Conservation (phyloP, 2,797 vertebrate species). For the Epinephelus malabaricus region DNA sequence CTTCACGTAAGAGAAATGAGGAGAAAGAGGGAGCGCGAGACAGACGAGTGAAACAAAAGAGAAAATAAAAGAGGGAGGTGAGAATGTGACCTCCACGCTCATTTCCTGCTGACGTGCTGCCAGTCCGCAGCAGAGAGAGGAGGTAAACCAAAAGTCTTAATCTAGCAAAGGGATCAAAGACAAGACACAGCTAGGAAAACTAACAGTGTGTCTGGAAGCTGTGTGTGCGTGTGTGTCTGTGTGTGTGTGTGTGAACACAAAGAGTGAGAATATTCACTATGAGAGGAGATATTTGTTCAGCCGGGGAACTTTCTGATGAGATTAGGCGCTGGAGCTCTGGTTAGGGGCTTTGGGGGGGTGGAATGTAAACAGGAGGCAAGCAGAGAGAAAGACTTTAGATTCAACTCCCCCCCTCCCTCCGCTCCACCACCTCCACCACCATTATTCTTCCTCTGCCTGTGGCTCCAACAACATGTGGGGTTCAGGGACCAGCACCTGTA, state of each 20-base stretch:
- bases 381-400: slow-evolving; percentile 47
- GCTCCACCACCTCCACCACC: not conserved
- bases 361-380: slow-evolving; percentile 77
- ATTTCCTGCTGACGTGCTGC: slow-evolving; percentile 27
- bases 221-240: slow-evolving; percentile 12
- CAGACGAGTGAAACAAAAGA: slow-evolving; percentile 17
- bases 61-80: slow-evolving; percentile 37
- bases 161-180: slow-evolving; percentile 13
- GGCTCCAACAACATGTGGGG: slow-evolving; percentile 17
- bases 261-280: slow-evolving; percentile 58
- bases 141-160: slow-evolving; percentile 21
- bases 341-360: slow-evolving; percentile 60
- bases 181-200: slow-evolving; percentile 13
- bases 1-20: slow-evolving; percentile 31
- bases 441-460: slow-evolving; percentile 36
- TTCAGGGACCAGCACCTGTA: not conserved
- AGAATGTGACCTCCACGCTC: slow-evolving; percentile 12
- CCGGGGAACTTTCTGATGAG: slow-evolving; percentile 73
- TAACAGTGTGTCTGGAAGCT: slow-evolving; percentile 1
- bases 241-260: slow-evolving; percentile 25
- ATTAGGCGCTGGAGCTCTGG: slow-evolving; percentile 66
- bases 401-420: slow-evolving; percentile 14
- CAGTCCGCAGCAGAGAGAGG: not conserved
- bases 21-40: not conserved
- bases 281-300: slow-evolving; percentile 80